Conservation (phyloP, 2,113 vertebrate species). For the Coryphaenoides rupestris region DNA sequence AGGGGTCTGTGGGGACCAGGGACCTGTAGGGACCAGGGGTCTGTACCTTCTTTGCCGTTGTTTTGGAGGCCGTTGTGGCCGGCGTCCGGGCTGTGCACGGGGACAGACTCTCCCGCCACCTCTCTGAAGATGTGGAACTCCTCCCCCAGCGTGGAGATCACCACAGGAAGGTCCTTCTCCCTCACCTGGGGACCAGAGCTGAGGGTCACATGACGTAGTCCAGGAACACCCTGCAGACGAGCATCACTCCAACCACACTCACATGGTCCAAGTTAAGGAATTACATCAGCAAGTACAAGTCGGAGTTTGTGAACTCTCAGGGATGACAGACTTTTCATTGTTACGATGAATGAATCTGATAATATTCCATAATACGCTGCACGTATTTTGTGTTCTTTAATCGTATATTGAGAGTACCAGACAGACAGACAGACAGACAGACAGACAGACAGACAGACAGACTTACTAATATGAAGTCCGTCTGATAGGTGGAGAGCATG, state of each 20-base stretch:
- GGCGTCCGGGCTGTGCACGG: slow-evolving; percentile 70
- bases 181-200: slow-evolving; percentile 77
- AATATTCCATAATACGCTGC: too few relatives aligned
- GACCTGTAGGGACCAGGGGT: background rate
- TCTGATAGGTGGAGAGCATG: slow-evolving; percentile 95
- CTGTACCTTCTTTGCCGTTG: slow-evolving; percentile 70
- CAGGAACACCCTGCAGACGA: too few relatives aligned
- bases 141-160: slow-evolving; percentile 83
- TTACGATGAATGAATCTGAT: too few relatives aligned
- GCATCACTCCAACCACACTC: too few relatives aligned
- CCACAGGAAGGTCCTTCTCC: slow-evolving; percentile 88
- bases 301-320: too few relatives aligned
- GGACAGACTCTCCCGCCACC: slow-evolving; percentile 81
- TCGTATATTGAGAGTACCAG: too few relatives aligned
- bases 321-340: too few relatives aligned
- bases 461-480: slow-evolving; percentile 88
- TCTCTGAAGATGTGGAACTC: slow-evolving; percentile 93
- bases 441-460: background rate
- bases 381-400: too few relatives aligned
- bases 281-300: too few relatives aligned
- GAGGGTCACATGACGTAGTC: background rate
- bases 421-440: too few relatives aligned
- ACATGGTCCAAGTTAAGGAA: too few relatives aligned
- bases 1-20: background rate
- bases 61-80: slow-evolving; percentile 80